Evolutionary conservation across 2,888 invertebrate species (phyloP).

Genomic region (Entomobrya proxima): DNA sequence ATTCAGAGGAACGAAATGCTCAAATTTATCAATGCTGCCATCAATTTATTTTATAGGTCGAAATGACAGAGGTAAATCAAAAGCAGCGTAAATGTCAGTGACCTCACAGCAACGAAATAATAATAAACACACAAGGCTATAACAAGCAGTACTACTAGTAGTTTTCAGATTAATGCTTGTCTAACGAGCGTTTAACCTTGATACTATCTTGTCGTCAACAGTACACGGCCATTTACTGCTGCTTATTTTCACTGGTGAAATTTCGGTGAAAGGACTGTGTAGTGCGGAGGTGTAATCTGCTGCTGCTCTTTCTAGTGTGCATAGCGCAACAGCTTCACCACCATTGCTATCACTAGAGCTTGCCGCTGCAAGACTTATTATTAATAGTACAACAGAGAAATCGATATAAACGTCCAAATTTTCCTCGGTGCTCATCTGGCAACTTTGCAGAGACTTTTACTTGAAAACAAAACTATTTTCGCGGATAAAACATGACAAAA

Average conservation of each 20-base stretch:
- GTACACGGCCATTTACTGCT: not conserved
- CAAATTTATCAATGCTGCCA: not conserved
- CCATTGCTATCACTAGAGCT: not conserved
- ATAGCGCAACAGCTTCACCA: conserved; percentile 18
- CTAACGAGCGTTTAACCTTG: conserved; percentile 27
- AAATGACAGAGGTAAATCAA: conserved; percentile 24
- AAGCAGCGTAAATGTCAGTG: conserved; percentile 14
- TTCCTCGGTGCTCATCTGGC: not conserved
- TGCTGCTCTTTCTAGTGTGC: not conserved
- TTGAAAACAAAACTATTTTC: not conserved
- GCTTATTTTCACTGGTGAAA: not conserved
- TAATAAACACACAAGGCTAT: not conserved
- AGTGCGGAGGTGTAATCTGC: not conserved
- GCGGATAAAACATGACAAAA: no score
- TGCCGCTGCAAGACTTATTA: not conserved
- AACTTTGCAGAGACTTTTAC: not conserved
- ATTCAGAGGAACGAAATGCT: not conserved
- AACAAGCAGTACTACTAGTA: not conserved
- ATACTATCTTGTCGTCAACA: not conserved
- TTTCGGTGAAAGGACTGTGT: not conserved
- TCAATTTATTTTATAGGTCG: not conserved
- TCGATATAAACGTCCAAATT: not conserved
- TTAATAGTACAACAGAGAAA: not conserved
- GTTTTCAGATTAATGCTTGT: not conserved
- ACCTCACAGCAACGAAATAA: conserved; percentile 15